Base-by-base conservation (phyloP, 37 sponge, comb jelly and placozoan species). In the Sycon ciliatum region DNA sequence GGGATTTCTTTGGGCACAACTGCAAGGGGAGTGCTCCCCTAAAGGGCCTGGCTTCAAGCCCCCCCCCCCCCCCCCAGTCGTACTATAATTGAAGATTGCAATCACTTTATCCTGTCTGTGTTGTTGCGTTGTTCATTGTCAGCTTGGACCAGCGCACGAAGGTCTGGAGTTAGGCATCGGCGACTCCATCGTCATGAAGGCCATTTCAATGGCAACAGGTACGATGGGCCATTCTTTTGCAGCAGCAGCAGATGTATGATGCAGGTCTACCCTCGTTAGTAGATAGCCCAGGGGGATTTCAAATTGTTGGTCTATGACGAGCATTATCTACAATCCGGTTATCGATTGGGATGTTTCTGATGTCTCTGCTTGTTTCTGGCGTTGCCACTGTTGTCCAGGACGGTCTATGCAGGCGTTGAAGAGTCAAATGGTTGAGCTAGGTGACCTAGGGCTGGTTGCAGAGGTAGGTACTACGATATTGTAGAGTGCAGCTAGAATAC, bases 81-180 rank as follows among this genome's bases (percentile, higher is more conserved):
- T n/a, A n/a, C n/a, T n/a, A 49, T n/a, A n/a, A n/a, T 49, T 20
- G 54, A 49, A n/a, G 20, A 49, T n/a, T 49, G 54, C 54, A n/a
- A n/a, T n/a, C n/a, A n/a, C 6, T 68, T 26, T 33, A 35, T 2
- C 0, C 18, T 49, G 1, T 53, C 4, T 20, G 34, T 67, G 13
- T 4, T 22, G 4, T 55, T 9, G 1, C 38, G n/a, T 18, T 78
- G 54, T 16, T 31, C 32, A 22, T 46, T 33, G 20, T 4, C 73
- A 95, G 90, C 69, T 97, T 6, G 93, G 80, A 3, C 90, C 93
- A 1, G 93, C 93, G 30, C 89, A 92, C 72, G 80, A 89, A 32
- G 99, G 99, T 9, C 66, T 86, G 55, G 93, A 92, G 72, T 65
- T 97, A 13, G 93, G 99, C 1, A 79, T 97, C 23, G 93, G 93